Evolutionary conservation across 2,113 vertebrate genomes (phyloP), one percentile per base, ranked within the genome.

Genomic region (Lutjanus erythropterus): DNA sequence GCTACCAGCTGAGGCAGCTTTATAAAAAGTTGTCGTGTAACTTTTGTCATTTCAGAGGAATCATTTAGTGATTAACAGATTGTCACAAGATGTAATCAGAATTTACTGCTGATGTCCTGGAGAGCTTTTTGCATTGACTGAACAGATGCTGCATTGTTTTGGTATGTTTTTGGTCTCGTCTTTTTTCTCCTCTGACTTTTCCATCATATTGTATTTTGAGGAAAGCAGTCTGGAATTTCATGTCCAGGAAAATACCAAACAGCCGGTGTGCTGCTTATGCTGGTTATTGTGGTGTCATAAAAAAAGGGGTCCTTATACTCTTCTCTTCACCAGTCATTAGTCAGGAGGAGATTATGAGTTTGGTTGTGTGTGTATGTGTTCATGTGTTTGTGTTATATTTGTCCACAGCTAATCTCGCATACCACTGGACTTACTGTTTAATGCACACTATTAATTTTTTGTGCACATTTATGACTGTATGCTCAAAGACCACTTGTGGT

Each of bases 61-160:
- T 25, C 11, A 59, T 27, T 52, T 52, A 1, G 16, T n/a, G 27
- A 41, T 68, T 19, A 50, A 18, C 2, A 41, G n/a, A 44, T 19
- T 31, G 18, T 70, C 19, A 62, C 29, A 44, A 19, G 41, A 55
- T 70, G 33, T 41, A 46, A 71, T 58, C 19, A 50, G 15, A 49
- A 50, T 50, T 42, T 65, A 19, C 21, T 25, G 23, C 9, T 67
- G 29, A 35, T 35, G 46, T 23, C 31, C 31, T 23, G 46, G 12
- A 37, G 37, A 52, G 31, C 15, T 52, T 35, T 56, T 29, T 47
- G 5, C 6, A 10, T 35, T 78, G 5, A 44, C 27, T 25, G 6
- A 50, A 62, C 18, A 62, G 33, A 15, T 62, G 23, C 33, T 21
- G 15, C 9, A 25, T 10, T 49, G 31, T 62, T 49, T n/a, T n/a